Evolutionary conservation across 2,797 vertebrate genomes (phyloP).

Genomic region (Zalophus californianus): DNA sequence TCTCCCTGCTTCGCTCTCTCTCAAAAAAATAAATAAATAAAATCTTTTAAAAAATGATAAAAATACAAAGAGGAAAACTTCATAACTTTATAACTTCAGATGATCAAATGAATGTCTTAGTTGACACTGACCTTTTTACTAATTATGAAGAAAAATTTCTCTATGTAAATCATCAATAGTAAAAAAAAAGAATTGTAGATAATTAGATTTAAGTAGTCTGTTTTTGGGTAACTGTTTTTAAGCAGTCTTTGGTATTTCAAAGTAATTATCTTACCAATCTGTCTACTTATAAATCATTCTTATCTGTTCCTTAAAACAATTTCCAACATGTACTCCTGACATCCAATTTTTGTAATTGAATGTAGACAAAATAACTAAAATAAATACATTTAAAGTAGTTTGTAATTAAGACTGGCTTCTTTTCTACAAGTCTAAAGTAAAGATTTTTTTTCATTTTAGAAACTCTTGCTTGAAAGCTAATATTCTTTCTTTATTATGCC

Average conservation of each 20-base stretch:
- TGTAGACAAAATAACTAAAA: not conserved
- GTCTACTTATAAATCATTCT: not conserved
- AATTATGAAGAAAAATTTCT: conserved; percentile 35
- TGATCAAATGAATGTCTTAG: not conserved
- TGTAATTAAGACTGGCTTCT: conserved; percentile 28
- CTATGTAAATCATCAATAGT: not conserved
- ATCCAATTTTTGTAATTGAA: not conserved
- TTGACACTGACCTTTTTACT: not conserved
- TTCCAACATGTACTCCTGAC: not conserved
- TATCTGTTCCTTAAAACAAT: not conserved
- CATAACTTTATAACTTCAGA: not conserved
- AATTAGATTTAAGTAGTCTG: not conserved
- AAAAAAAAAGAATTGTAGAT: not conserved
- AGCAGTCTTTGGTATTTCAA: not conserved
- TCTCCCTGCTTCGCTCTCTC: too few species aligned
- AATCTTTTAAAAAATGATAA: not conserved
- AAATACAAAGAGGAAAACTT: not conserved
- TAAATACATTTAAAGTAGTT: not conserved
- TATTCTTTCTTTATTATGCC: conserved; percentile 68
- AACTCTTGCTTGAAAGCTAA: conserved; percentile 31
- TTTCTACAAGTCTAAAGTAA: conserved; percentile 4
- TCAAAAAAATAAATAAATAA: too few species aligned
- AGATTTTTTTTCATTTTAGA: conserved; percentile 48
- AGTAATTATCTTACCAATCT: not conserved
- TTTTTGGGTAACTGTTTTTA: not conserved